Conservation (phyloP, 2,888 invertebrate genomes). For the Platyscelio sp. region DNA sequence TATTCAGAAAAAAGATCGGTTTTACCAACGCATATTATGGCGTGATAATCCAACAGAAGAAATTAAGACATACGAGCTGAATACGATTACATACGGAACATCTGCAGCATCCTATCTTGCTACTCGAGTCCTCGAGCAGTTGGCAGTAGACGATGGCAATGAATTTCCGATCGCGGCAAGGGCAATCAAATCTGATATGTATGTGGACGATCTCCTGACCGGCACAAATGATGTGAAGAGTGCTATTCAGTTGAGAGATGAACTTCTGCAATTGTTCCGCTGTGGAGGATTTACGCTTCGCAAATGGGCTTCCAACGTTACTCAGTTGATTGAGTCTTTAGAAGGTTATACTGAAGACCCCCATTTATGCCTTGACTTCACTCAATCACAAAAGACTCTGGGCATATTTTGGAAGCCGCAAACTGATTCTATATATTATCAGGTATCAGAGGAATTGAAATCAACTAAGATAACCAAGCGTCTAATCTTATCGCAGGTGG, state of each 20-base stretch:
- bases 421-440: constrained; percentile 25
- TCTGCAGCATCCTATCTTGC: constrained; percentile 75
- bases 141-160: constrained; percentile 15
- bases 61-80: constrained; percentile 41
- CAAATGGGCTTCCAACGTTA: constrained; percentile 29
- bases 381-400: constrained; percentile 44
- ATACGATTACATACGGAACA: constrained; percentile 76
- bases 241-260: too few species aligned
- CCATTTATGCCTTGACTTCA: constrained; percentile 14
- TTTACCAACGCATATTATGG: too few species aligned
- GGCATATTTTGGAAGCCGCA: constrained; percentile 46
- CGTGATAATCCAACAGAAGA: too few species aligned
- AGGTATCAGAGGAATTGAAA: too few species aligned
- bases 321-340: neutral
- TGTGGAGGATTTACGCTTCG: constrained; percentile 15
- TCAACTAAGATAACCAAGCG: too few species aligned
- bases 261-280: too few species aligned
- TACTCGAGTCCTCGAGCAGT: constrained; percentile 19
- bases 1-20: too few species aligned
- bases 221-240: neutral
- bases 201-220: constrained; percentile 31
- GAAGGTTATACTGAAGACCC: neutral
- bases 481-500: constrained; percentile 32
- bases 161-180: constrained; percentile 12
- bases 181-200: constrained; percentile 9